Conservation (phyloP, 2,888 invertebrate genomes). For the Neoitamus cyanurus region DNA sequence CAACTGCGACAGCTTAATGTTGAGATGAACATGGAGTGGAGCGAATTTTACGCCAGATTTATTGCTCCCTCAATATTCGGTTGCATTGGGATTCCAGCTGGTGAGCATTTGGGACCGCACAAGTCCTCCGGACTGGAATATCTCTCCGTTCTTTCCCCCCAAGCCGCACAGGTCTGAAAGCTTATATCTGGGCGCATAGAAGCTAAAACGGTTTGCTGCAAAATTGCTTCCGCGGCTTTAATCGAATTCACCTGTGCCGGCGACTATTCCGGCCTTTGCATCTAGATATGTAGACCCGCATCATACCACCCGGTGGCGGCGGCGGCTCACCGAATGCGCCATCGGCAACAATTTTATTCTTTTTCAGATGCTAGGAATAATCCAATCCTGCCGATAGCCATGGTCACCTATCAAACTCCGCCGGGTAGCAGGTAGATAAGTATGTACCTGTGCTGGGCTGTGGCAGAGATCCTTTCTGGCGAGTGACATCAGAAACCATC, state of each 20-base stretch:
- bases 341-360: background rate
- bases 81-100: background rate
- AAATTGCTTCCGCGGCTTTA: background rate
- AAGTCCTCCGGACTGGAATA: background rate
- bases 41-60: constrained; percentile 16
- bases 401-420: background rate
- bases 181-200: background rate
- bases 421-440: background rate
- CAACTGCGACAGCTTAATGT: constrained; percentile 16
- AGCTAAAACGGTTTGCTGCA: background rate
- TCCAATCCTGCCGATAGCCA: background rate
- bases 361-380: background rate
- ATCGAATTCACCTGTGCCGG: background rate
- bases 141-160: background rate
- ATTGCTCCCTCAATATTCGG: constrained; percentile 22
- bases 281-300: background rate
- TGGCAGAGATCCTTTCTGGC: background rate
- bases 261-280: background rate
- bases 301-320: background rate
- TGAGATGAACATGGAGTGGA: background rate
- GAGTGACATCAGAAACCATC: background rate
- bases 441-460: background rate
- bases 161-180: background rate
- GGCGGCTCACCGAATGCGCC: background rate
- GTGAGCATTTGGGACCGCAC: background rate